Evolutionary conservation across 2,797 vertebrate genomes (phyloP).

Genomic region (Clamator glandarius): DNA sequence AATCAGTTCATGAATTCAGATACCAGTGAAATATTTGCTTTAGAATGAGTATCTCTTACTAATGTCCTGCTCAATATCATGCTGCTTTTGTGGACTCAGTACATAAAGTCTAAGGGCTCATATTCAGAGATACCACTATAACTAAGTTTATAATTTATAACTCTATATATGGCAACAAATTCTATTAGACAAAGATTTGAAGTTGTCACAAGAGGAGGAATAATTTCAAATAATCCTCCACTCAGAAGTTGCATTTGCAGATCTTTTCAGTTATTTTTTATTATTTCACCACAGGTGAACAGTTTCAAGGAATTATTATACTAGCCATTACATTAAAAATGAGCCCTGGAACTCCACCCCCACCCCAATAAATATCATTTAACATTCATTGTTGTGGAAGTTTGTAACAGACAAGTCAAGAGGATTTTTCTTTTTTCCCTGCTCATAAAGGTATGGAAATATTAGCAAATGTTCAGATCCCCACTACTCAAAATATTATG

Average conservation of each 20-base stretch:
- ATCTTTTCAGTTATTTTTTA: slow-evolving; percentile 66
- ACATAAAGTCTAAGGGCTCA: not conserved
- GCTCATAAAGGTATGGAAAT: slow-evolving; percentile 53
- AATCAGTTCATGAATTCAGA: not conserved
- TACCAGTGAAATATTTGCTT: not conserved
- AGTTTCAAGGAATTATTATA: slow-evolving; percentile 69
- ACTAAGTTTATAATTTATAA: slow-evolving; percentile 37
- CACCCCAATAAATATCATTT: slow-evolving; percentile 59
- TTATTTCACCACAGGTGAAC: slow-evolving; percentile 63
- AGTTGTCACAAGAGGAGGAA: slow-evolving; percentile 27
- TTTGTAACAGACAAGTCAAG: slow-evolving; percentile 33
- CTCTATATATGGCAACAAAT: slow-evolving; percentile 30
- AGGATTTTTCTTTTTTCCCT: not conserved
- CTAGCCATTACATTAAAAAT: slow-evolving; percentile 67
- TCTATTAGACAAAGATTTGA: slow-evolving; percentile 51
- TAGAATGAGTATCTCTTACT: not conserved
- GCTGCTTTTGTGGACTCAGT: not conserved
- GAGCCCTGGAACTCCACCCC: slow-evolving; percentile 40
- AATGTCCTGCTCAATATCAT: not conserved
- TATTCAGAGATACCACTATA: not conserved
- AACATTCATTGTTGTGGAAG: slow-evolving; percentile 48
- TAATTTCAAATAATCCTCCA: slow-evolving; percentile 53
- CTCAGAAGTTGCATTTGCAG: slow-evolving; percentile 51
- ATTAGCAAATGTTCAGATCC: slow-evolving; percentile 47
- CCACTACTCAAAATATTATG: slow-evolving; percentile 67